Evolutionary conservation across 2,113 vertebrate genomes (phyloP).

Genomic region (Stegastes partitus): DNA sequence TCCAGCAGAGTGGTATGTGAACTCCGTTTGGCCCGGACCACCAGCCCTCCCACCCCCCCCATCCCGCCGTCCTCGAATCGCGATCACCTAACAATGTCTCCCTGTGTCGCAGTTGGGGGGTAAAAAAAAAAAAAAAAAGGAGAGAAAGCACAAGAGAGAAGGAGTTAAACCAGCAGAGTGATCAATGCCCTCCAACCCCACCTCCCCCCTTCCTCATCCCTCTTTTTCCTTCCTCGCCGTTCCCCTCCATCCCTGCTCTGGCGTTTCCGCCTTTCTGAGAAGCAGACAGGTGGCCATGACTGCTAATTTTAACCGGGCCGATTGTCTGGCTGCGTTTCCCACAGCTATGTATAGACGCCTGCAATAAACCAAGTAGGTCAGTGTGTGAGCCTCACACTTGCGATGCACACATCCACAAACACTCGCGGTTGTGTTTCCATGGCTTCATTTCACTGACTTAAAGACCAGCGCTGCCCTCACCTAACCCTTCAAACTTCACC

Average conservation of each 20-base stretch:
- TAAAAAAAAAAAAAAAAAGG: background rate
- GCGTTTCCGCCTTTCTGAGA: constrained; percentile 64
- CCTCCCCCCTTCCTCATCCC: background rate
- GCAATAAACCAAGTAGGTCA: constrained; percentile 66
- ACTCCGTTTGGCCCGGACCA: constrained; percentile 64
- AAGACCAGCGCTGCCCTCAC: too few species aligned
- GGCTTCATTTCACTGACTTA: too few species aligned
- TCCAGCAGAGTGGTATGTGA: constrained; percentile 78
- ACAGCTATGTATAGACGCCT: constrained; percentile 69
- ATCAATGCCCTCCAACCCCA: constrained; percentile 52
- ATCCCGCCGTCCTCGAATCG: constrained; percentile 28
- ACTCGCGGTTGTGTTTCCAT: too few species aligned
- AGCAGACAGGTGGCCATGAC: constrained; percentile 76
- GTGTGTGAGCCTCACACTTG: constrained; percentile 32
- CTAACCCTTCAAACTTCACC: too few species aligned
- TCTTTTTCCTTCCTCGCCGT: constrained; percentile 56
- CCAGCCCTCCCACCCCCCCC: constrained; percentile 20
- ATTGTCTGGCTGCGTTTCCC: constrained; percentile 70
- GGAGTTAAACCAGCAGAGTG: constrained; percentile 62
- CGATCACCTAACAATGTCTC: constrained; percentile 71
- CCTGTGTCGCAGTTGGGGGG: constrained; percentile 58
- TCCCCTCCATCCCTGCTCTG: constrained; percentile 45
- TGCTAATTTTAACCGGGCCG: constrained; percentile 75
- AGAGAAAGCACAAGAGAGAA: constrained; percentile 23
- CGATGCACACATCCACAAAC: constrained; percentile 7